phyloP scores from a whole-genome alignment of 2,888 invertebrate species.

The Hyposoter didymator region DNA sequence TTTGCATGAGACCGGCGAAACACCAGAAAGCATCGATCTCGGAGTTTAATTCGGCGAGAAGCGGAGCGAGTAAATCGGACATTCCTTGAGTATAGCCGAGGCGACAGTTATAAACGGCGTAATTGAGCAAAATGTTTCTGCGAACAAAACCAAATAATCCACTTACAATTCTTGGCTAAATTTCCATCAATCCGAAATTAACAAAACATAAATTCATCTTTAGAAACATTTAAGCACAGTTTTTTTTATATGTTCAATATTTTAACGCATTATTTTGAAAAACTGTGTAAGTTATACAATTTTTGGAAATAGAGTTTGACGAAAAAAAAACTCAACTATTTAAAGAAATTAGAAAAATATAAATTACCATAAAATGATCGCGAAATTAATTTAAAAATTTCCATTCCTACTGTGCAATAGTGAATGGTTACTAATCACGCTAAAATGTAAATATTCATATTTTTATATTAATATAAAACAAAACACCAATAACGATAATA shows the following conservation, averaged over 20 bases:
- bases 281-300: no score
- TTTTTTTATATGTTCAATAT: no score
- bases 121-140: constrained; percentile 95
- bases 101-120: constrained; percentile 94
- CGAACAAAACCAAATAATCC: constrained; percentile 9
- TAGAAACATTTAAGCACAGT: neutral
- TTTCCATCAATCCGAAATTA: no score
- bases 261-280: no score
- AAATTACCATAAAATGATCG: neutral
- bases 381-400: no score
- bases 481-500: neutral
- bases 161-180: neutral
- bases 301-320: no score
- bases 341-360: neutral
- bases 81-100: constrained; percentile 97
- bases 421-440: no score
- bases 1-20: constrained; percentile 98
- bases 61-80: constrained; percentile 97
- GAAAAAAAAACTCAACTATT: neutral
- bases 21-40: constrained; percentile 99
- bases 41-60: constrained; percentile 96
- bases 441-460: no score
- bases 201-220: no score
- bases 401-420: no score
- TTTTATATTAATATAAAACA: neutral